These are phyloP conservation scores for Acrobeloides nanus DNA, from an alignment of 2,888 invertebrate species.

Conservation along the genomic window DNA sequence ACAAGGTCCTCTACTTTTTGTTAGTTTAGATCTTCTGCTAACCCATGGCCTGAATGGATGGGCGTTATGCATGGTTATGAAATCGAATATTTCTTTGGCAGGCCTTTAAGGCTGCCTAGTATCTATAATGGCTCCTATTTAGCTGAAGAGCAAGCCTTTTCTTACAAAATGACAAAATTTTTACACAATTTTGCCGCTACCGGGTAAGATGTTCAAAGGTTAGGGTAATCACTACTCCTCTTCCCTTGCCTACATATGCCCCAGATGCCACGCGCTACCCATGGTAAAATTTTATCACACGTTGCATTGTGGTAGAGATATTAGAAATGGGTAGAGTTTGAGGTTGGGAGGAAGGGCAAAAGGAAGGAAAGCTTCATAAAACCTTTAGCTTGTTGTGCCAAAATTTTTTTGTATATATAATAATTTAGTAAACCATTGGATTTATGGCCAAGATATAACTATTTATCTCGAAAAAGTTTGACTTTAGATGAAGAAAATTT, in stretches of 20 bases:
- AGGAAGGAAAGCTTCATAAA: too few relatives aligned
- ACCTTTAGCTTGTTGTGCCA: too few relatives aligned
- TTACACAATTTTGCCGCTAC: constrained; percentile 85
- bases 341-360: too few relatives aligned
- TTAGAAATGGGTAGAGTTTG: too few relatives aligned
- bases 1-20: constrained; percentile 6
- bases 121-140: constrained; percentile 62
- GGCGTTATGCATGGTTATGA: constrained; percentile 97
- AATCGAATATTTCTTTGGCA: constrained; percentile 92
- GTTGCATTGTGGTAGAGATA: too few relatives aligned
- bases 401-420: constrained; percentile 7
- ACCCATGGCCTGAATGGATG: constrained; percentile 98
- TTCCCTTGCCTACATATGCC: too few relatives aligned
- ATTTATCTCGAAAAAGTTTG: constrained; percentile 43
- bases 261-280: too few relatives aligned
- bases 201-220: constrained; percentile 67
- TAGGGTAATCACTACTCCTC: too few relatives aligned
- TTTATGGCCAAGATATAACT: constrained; percentile 48
- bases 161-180: constrained; percentile 81
- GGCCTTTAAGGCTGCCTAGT: constrained; percentile 78
- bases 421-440: constrained; percentile 30
- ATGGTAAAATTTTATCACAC: too few relatives aligned
- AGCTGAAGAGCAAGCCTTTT: constrained; percentile 59
- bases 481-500: constrained; percentile 36
- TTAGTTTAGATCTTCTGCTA: constrained; percentile 61